These are phyloP conservation scores for Pelosia muscerda DNA, from an alignment of 2,888 invertebrate species.

Conservation along the genomic window DNA sequence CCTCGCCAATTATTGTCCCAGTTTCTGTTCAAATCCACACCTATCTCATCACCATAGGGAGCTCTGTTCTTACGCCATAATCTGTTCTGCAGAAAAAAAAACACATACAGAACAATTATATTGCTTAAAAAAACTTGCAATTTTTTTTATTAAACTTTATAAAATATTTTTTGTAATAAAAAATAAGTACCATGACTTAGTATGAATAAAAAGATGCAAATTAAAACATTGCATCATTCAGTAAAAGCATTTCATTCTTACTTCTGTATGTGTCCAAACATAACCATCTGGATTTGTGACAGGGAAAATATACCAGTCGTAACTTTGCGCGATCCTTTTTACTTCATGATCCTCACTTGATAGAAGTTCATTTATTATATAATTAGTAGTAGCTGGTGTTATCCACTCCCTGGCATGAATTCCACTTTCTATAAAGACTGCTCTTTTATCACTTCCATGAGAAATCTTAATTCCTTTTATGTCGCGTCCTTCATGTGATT, in stretches of 20 bases:
- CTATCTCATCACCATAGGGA: slow-evolving; percentile 82
- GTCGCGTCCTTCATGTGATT: slow-evolving; percentile 76
- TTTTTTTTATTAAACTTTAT: background rate
- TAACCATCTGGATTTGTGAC: slow-evolving; percentile 93
- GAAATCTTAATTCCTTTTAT: slow-evolving; percentile 83
- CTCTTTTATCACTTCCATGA: slow-evolving; percentile 67
- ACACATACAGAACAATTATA: background rate
- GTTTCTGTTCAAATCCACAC: slow-evolving; percentile 93
- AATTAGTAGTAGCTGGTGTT: slow-evolving; percentile 88
- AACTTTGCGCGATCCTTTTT: slow-evolving; percentile 80
- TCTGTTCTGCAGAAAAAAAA: slow-evolving; percentile 80
- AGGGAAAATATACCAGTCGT: slow-evolving; percentile 92
- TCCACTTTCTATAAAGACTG: slow-evolving; percentile 80
- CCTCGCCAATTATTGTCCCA: slow-evolving; percentile 90
- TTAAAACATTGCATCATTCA: too few relatives aligned
- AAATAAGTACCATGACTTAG: too few relatives aligned
- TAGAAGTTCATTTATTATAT: slow-evolving; percentile 87
- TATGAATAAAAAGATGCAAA: too few relatives aligned
- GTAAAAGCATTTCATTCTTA: slow-evolving; percentile 42
- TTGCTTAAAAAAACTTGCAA: background rate
- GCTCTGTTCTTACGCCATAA: slow-evolving; percentile 90
- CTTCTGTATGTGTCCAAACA: slow-evolving; percentile 88
- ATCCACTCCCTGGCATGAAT: slow-evolving; percentile 94
- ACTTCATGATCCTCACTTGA: slow-evolving; percentile 82
- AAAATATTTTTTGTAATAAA: too few relatives aligned